Evolutionary conservation across 1,140 invertebrate genomes (phyloP).

Genomic region (Atta cephalotes): DNA sequence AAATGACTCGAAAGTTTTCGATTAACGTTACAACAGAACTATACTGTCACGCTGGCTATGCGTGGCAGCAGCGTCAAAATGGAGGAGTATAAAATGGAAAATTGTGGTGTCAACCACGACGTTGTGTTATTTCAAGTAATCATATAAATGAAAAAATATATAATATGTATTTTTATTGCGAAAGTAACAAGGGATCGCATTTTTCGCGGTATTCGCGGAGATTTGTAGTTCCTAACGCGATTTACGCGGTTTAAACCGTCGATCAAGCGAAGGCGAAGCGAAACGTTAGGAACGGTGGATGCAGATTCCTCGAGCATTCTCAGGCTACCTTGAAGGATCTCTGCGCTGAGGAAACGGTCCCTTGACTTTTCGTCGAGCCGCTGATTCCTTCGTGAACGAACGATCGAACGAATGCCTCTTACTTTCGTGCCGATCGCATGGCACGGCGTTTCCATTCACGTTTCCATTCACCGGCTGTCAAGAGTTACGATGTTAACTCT

Average conservation of each 20-base stretch:
- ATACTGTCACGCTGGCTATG: not conserved
- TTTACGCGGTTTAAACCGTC: conserved; percentile 14
- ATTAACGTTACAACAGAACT: conserved; percentile 30
- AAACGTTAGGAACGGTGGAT: conserved; percentile 9
- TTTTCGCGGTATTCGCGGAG: not conserved
- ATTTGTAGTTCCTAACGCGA: conserved; percentile 21
- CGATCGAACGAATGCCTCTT: conserved; percentile 74
- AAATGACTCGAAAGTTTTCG: conserved; percentile 58
- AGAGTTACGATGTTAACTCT: conserved; percentile 71
- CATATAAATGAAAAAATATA: not conserved
- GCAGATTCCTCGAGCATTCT: conserved; percentile 61
- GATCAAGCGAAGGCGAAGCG: conserved; percentile 12
- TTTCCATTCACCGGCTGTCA: conserved; percentile 77
- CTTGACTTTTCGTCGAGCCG: conserved; percentile 69
- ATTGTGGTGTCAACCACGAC: not conserved
- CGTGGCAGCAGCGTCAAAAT: not conserved
- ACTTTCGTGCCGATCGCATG: conserved; percentile 78
- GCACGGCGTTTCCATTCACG: conserved; percentile 76
- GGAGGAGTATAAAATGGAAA: not conserved
- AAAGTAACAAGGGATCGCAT: not conserved
- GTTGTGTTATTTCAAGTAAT: not conserved
- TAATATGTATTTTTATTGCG: not conserved
- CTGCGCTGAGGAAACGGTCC: conserved; percentile 43
- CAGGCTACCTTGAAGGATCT: conserved; percentile 70
- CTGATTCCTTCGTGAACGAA: conserved; percentile 64